These are phyloP conservation scores for Lagria hirta DNA, from an alignment of 2,888 invertebrate genomes.

Conservation along the genomic window DNA sequence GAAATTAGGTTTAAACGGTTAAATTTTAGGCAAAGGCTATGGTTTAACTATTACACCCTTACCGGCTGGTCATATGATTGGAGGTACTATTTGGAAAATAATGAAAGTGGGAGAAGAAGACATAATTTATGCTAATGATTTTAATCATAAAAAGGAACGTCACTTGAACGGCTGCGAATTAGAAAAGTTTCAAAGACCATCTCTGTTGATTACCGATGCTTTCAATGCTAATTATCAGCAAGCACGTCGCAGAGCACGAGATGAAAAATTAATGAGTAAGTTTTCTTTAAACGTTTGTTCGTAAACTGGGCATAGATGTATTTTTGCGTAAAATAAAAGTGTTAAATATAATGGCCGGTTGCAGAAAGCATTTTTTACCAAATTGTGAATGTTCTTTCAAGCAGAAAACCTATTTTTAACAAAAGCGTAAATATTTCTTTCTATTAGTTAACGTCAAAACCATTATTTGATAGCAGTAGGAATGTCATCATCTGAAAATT, in stretches of 20 bases:
- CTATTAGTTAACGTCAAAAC: no score
- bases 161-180: slow-evolving; percentile 96
- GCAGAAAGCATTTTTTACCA: no score
- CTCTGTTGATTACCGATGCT: slow-evolving; percentile 91
- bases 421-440: no score
- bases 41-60: slow-evolving; percentile 93
- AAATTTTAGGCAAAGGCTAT: slow-evolving; percentile 80
- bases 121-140: slow-evolving; percentile 96
- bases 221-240: slow-evolving; percentile 95
- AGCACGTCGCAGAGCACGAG: slow-evolving; percentile 83
- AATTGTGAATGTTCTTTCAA: no score
- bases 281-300: slow-evolving; percentile 8
- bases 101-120: slow-evolving; percentile 98
- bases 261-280: slow-evolving; percentile 94
- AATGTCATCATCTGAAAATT: no score
- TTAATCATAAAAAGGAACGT: slow-evolving; percentile 98
- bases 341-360: no score
- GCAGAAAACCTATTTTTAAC: no score
- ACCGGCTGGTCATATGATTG: slow-evolving; percentile 97
- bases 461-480: no score
- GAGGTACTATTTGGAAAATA: slow-evolving; percentile 98
- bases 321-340: slow-evolving; percentile 2
- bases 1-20: no score
- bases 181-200: slow-evolving; percentile 87
- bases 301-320: background rate